A percentile compares a stretch with the other conserved stretches of the same genome.
Conservation (phyloP, 1,140 invertebrate species). For the Eciton burchellii region DNA sequence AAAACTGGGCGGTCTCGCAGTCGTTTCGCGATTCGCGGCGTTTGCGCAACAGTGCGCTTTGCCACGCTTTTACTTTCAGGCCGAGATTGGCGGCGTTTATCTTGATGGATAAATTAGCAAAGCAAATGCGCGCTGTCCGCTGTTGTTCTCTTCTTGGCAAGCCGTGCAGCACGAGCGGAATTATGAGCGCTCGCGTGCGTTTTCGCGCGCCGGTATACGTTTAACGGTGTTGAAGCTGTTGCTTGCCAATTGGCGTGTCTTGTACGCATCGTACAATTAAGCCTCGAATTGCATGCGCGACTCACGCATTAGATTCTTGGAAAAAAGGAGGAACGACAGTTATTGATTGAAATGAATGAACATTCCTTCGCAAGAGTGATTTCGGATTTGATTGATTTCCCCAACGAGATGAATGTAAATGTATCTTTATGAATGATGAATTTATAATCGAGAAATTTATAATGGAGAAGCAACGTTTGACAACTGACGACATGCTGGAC, state of each 20-base stretch:
- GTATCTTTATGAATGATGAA: neutral
- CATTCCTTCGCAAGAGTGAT: neutral
- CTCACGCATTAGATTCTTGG: conserved; percentile 7
- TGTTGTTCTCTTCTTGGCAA: conserved; percentile 52
- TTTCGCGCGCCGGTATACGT: conserved; percentile 38
- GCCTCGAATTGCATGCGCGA: conserved; percentile 10
- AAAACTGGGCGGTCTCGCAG: conserved; percentile 10
- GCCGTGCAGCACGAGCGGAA: conserved; percentile 56
- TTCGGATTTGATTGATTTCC: neutral
- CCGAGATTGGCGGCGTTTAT: conserved; percentile 62
- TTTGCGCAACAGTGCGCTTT: conserved; percentile 65
- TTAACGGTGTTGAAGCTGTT: conserved; percentile 48
- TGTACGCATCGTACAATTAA: conserved; percentile 31
- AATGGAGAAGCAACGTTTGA: neutral
- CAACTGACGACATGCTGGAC: no score
- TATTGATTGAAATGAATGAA: conserved; percentile 15
- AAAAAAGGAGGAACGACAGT: neutral
- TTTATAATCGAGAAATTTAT: neutral
- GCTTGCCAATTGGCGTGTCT: conserved; percentile 44
- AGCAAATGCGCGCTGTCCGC: conserved; percentile 66
- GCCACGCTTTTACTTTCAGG: conserved; percentile 78
- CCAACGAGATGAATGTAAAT: neutral
- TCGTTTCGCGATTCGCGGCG: conserved; percentile 52
- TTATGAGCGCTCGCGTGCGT: conserved; percentile 55
- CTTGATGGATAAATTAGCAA: conserved; percentile 71